Base-by-base conservation (phyloP, 2,113 vertebrate genomes). In the Phocoena sinus region DNA sequence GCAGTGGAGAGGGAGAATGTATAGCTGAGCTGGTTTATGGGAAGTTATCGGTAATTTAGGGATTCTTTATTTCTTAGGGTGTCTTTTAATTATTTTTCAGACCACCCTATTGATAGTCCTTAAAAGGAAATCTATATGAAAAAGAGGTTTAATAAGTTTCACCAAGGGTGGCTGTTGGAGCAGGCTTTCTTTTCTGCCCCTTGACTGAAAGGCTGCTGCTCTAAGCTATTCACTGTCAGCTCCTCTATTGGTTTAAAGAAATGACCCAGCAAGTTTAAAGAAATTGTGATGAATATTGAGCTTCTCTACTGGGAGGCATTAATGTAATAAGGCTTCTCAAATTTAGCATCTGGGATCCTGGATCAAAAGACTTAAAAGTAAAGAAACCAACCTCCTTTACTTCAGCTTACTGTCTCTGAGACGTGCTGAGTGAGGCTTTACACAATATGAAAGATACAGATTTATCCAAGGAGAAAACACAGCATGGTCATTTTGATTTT, bases 81-180 rank as follows among this genome's bases (percentile, higher is more conserved):
- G 74, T 76, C 93, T 85, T 56, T 89, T 79, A 62, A 79, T 95
- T 80, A 77, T 74, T 92, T 95, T 96, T 25, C 47, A 84, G 76
- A 50, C 67, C 91, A 9, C 38, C 53, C 41, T 91, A 50, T 76
- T 56, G 71, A 53, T 79, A 20, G 53, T 71, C 67, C 80, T 71
- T 80, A 81, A 44, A 81, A 91, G 62, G 31, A 89, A 94, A 82
- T 62, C 70, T 28, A n/a, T 26, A 44, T 76, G 31, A 58, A 82
- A 71, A 91, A 62, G 20, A 86, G 6, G 1, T 9, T 77, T 81
- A 71, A 26, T 68, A 47, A 47, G n/a, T 38, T 65, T 93, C 58
- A 85, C 17, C 12, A 76, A 77, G 20, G 36, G 60, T 67, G 23
- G 14, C 33, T 31, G 26, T 73, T 76, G 33, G 76, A 85, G 10